These are phyloP conservation scores for Empis stercorea DNA, from an alignment of 2,888 invertebrate species.

Conservation along the genomic window DNA sequence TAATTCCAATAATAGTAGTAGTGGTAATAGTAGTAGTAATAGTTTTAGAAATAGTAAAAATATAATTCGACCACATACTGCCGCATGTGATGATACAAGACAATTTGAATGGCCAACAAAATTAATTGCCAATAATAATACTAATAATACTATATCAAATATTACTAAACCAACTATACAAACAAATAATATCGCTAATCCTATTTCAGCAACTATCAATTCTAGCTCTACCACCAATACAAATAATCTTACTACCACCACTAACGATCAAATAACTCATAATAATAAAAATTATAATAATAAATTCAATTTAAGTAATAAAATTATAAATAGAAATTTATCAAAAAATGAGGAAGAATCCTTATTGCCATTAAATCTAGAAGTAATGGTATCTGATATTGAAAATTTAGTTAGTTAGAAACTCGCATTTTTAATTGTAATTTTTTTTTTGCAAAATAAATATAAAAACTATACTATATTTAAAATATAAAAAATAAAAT, in stretches of 20 bases:
- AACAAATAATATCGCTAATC: background rate
- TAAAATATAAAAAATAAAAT: too few species aligned
- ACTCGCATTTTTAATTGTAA: background rate
- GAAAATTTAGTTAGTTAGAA: conserved; percentile 36
- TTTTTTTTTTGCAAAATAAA: too few species aligned
- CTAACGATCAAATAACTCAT: background rate
- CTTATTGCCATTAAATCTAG: conserved; percentile 29
- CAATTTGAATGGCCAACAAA: conserved; percentile 17
- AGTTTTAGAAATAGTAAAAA: conserved; percentile 16
- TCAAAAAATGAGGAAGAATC: conserved; percentile 7
- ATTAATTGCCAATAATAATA: conserved; percentile 1
- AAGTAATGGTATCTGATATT: conserved; percentile 34
- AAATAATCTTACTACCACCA: conserved; percentile 6
- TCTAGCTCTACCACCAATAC: conserved; percentile 6
- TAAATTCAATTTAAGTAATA: background rate
- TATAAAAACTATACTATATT: too few species aligned
- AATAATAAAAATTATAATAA: background rate
- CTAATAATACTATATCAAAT: too few species aligned
- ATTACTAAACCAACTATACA: background rate
- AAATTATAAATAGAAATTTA: background rate
- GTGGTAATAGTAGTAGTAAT: conserved; percentile 12
- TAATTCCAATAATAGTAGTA: conserved; percentile 12
- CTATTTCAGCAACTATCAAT: background rate
- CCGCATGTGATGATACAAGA: conserved; percentile 16
- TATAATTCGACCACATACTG: conserved; percentile 19